Evolutionary conservation across 2,888 invertebrate genomes (phyloP).

Genomic region (Rhingia campestris): DNA sequence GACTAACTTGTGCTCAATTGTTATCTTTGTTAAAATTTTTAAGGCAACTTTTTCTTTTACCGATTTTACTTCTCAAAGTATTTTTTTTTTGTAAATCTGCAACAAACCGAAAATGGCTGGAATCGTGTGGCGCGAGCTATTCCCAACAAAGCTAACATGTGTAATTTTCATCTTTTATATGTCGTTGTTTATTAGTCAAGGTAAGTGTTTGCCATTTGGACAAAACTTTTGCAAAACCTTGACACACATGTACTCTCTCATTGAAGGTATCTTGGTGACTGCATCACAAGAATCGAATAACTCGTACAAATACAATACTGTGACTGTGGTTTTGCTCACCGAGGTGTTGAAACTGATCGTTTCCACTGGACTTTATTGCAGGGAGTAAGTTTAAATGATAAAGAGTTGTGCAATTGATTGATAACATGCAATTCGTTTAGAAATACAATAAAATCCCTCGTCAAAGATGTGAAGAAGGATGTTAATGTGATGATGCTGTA

Average conservation of each 20-base stretch:
- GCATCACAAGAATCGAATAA: constrained; percentile 93
- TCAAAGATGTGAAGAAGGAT: constrained; percentile 84
- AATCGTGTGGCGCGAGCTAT: constrained; percentile 87
- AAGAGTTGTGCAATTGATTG: not conserved
- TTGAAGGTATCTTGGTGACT: constrained; percentile 94
- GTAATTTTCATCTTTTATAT: constrained; percentile 93
- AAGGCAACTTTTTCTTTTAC: not conserved
- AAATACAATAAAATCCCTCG: constrained; percentile 77
- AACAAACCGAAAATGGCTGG: constrained; percentile 58
- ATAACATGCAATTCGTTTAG: constrained; percentile 67
- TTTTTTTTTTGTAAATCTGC: not conserved
- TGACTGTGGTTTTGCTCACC: constrained; percentile 93
- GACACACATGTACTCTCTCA: constrained; percentile 16
- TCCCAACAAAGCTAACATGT: constrained; percentile 92
- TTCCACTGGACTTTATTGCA: constrained; percentile 88
- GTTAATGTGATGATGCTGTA: constrained; percentile 89
- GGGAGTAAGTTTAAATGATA: constrained; percentile 84
- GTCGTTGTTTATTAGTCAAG: constrained; percentile 95
- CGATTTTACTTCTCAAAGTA: too few species aligned
- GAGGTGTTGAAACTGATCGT: constrained; percentile 92
- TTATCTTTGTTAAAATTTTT: not conserved
- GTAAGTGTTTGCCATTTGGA: constrained; percentile 83
- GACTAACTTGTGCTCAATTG: not conserved
- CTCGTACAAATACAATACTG: constrained; percentile 93
- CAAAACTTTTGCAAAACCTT: constrained; percentile 20